phyloP scores from a whole-genome alignment of 2,113 vertebrate genomes.

The Toxostoma redivivum region DNA sequence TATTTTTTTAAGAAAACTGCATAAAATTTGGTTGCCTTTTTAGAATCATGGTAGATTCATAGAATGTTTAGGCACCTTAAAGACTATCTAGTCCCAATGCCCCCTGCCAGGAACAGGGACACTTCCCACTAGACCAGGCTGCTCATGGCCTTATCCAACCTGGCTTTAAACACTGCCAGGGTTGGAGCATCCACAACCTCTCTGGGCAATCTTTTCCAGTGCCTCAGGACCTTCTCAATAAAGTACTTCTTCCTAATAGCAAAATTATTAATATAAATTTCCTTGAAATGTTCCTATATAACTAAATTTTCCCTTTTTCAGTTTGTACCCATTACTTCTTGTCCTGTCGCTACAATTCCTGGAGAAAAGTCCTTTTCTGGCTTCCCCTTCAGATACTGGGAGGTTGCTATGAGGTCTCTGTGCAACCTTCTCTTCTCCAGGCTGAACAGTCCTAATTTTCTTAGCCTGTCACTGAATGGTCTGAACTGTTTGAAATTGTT shows the following conservation, averaged over 20 bases:
- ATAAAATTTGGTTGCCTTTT: not conserved
- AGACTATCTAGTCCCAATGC: not conserved
- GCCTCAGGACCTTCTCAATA: not conserved
- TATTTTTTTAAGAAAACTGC: not conserved
- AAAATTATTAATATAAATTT: not conserved
- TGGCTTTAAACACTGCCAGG: not conserved
- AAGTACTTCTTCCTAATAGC: not conserved
- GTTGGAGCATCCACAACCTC: not conserved
- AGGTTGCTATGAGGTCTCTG: not conserved
- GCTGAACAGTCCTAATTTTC: not conserved
- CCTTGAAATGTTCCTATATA: not conserved
- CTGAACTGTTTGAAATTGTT: not conserved
- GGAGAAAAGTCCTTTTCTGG: not conserved
- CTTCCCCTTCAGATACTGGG: not conserved
- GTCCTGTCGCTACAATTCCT: not conserved
- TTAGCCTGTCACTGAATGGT: not conserved
- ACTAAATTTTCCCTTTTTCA: not conserved
- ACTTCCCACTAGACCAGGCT: not conserved
- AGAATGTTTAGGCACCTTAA: not conserved
- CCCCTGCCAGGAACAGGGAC: not conserved
- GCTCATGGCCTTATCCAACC: not conserved
- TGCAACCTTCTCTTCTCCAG: not conserved
- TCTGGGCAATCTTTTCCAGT: not conserved
- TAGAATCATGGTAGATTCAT: not conserved
- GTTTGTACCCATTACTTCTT: not conserved